Evolutionary conservation across 2,113 vertebrate species (phyloP).

Genomic region (Pleuronectes platessa): DNA sequence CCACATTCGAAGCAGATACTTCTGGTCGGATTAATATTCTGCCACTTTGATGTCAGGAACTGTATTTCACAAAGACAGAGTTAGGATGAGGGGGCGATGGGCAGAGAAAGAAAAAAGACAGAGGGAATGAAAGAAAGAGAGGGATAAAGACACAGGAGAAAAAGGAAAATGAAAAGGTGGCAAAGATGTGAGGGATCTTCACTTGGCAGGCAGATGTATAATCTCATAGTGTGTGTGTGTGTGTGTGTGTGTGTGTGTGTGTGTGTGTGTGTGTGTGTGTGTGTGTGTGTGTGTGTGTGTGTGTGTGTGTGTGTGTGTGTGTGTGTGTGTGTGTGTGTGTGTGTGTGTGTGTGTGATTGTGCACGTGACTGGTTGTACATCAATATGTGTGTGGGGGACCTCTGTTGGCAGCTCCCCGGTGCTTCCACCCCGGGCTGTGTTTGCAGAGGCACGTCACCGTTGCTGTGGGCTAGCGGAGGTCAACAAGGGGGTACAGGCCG

Average conservation of each 20-base stretch:
- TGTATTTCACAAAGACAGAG: slow-evolving; percentile 77
- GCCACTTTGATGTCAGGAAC: slow-evolving; percentile 80
- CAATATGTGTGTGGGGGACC: slow-evolving; percentile 40
- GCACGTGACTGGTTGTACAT: slow-evolving; percentile 40
- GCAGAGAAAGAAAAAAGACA: slow-evolving; percentile 68
- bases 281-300: slow-evolving; percentile 6
- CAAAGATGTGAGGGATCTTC: slow-evolving; percentile 78
- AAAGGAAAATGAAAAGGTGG: slow-evolving; percentile 76
- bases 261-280: background rate
- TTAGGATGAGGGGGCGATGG: slow-evolving; percentile 73
- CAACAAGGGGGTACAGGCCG: slow-evolving; percentile 71
- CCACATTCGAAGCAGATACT: slow-evolving; percentile 73
- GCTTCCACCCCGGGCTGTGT: slow-evolving; percentile 70
- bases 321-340: background rate
- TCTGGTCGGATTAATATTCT: slow-evolving; percentile 81
- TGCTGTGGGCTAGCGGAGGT: slow-evolving; percentile 73
- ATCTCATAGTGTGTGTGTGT: slow-evolving; percentile 68
- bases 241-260: too few relatives aligned
- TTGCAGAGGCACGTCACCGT: slow-evolving; percentile 79
- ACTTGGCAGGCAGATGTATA: slow-evolving; percentile 82
- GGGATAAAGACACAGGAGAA: slow-evolving; percentile 62
- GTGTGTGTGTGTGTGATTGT: slow-evolving; percentile 17
- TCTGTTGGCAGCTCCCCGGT: slow-evolving; percentile 70
- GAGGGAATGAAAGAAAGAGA: slow-evolving; percentile 63
- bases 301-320: slow-evolving; percentile 18